Evolutionary conservation across 2,888 invertebrate species (phyloP).

Genomic region (Tuta absoluta): DNA sequence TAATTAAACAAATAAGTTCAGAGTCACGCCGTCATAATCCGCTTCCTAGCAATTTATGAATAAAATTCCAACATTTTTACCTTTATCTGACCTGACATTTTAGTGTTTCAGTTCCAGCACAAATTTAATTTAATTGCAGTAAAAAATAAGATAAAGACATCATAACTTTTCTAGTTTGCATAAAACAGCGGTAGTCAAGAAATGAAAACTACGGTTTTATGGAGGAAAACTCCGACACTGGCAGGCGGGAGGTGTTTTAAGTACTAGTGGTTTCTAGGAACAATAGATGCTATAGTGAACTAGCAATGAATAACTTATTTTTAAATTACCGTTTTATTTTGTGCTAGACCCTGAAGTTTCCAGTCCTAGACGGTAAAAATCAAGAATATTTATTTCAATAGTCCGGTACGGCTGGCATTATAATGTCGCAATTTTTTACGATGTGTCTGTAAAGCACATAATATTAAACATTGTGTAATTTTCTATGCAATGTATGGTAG

Average conservation of each 20-base stretch:
- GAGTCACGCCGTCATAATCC: not conserved
- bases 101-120: not conserved
- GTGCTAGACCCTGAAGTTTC: no score
- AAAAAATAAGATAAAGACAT: conserved; percentile 9
- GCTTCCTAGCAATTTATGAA: not conserved
- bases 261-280: not conserved
- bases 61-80: conserved; percentile 1
- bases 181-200: conserved; percentile 14
- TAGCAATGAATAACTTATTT: no score
- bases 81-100: not conserved
- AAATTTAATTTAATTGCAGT: conserved; percentile 1
- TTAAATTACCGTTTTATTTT: no score
- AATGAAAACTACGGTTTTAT: conserved; percentile 17
- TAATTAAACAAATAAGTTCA: not conserved
- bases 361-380: not conserved
- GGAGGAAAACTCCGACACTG: not conserved
- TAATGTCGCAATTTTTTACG: no score
- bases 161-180: conserved; percentile 8
- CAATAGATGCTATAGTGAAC: not conserved
- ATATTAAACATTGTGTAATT: no score
- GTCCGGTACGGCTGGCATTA: no score
- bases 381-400: no score
- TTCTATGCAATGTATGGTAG: no score
- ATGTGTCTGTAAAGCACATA: no score
- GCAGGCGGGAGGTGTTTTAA: not conserved